A percentile compares a stretch with the other conserved stretches of the same genome.
These are phyloP conservation scores for Sebastes melanostomus DNA, from an alignment of 2,797 vertebrate genomes.

Conservation along the genomic window DNA sequence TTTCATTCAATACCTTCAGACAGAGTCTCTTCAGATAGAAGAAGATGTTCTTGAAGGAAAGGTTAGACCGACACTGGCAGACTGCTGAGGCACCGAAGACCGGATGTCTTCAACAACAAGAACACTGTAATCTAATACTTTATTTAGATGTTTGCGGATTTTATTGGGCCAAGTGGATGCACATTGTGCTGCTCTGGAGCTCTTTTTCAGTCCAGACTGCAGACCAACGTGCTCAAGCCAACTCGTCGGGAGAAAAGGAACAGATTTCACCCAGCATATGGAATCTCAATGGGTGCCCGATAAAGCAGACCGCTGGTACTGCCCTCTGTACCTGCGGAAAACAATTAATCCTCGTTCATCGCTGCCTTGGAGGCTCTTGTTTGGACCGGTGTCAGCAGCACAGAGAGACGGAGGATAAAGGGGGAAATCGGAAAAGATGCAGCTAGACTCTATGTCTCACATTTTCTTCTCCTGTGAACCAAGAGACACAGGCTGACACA, in stretches of 20 bases:
- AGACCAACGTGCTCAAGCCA: conserved; percentile 45
- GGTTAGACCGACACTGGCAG: background rate
- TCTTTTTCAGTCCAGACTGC: conserved; percentile 49
- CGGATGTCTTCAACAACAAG: background rate
- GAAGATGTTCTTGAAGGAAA: conserved; percentile 4
- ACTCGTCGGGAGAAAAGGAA: conserved; percentile 44
- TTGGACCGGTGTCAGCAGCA: conserved; percentile 43
- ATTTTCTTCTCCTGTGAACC: conserved; percentile 46
- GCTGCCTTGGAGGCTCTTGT: conserved; percentile 37
- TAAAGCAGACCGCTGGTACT: conserved; percentile 58
- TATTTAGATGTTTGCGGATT: conserved; percentile 17
- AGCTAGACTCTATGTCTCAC: conserved; percentile 28
- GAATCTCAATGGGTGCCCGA: conserved; percentile 63
- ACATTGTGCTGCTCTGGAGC: conserved; percentile 48
- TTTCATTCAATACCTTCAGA: background rate
- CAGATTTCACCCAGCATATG: conserved; percentile 79
- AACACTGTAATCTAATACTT: background rate
- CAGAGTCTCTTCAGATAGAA: background rate
- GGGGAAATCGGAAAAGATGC: conserved; percentile 27
- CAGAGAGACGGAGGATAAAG: background rate
- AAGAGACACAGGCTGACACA: background rate
- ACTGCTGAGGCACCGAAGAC: background rate
- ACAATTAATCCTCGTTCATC: conserved; percentile 75
- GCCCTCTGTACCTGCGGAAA: conserved; percentile 74
- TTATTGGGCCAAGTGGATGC: conserved; percentile 11